Conservation (phyloP, 2,113 vertebrate species). For the Albula glossodonta region DNA sequence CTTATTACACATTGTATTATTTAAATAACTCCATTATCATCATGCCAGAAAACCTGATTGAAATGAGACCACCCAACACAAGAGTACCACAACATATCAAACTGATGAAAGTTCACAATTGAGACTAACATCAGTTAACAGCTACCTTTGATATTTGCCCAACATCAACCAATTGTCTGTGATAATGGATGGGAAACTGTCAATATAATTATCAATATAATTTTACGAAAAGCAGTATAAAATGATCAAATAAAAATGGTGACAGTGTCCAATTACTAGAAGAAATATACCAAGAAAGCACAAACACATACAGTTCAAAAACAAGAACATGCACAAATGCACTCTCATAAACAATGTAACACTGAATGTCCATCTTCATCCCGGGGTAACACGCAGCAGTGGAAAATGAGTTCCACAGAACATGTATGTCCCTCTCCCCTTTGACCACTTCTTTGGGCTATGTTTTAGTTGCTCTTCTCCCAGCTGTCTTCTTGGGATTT, state of each 20-base stretch:
- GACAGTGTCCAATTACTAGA: background rate
- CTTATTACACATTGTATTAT: too few relatives aligned
- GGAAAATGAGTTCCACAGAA: slow-evolving; percentile 15
- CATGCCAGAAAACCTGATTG: too few relatives aligned
- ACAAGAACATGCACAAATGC: too few relatives aligned
- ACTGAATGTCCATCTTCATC: background rate
- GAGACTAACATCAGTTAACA: background rate
- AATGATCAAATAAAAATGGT: background rate
- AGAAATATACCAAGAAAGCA: background rate
- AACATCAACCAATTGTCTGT: background rate
- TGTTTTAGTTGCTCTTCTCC: slow-evolving; percentile 24
- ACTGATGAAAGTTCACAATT: background rate
- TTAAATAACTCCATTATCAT: too few relatives aligned
- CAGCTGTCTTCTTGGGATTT: slow-evolving; percentile 21
- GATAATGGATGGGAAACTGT: background rate
- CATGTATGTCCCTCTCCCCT: slow-evolving; percentile 18
- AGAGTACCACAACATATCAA: background rate
- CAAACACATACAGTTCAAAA: background rate
- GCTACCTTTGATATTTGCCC: background rate
- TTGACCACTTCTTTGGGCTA: slow-evolving; percentile 30
- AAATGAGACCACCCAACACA: too few relatives aligned
- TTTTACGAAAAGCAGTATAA: background rate
- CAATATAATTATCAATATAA: background rate
- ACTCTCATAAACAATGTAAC: background rate
- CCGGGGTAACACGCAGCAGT: background rate